Percentiles rank a stretch among this genome's conserved stretches.
These are phyloP conservation scores for Metopia argyrocephala DNA, from an alignment of 2,888 invertebrate genomes.

Conservation along the genomic window DNA sequence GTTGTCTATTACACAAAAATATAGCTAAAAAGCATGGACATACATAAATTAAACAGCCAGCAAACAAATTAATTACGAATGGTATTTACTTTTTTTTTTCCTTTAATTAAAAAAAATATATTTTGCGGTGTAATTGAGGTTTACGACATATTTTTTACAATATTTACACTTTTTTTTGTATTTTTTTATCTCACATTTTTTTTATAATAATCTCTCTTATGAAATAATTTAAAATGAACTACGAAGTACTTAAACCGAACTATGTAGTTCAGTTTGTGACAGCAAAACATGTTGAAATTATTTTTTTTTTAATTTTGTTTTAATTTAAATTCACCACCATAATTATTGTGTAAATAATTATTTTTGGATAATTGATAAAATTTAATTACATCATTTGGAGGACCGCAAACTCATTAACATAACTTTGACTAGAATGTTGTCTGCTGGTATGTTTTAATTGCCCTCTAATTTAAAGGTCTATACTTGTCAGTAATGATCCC, in stretches of 20 bases:
- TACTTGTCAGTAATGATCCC: neutral
- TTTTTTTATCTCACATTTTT: neutral
- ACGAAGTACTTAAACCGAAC: too few relatives aligned
- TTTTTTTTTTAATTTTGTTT: neutral
- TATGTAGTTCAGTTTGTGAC: too few relatives aligned
- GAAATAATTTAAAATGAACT: too few relatives aligned
- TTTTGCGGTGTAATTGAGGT: conserved; percentile 21
- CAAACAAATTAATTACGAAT: conserved; percentile 10
- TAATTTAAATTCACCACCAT: neutral
- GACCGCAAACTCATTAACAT: conserved; percentile 46
- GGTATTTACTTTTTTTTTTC: too few relatives aligned
- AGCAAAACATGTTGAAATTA: neutral
- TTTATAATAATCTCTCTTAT: neutral
- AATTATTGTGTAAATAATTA: conserved; percentile 34
- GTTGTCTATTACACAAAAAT: neutral
- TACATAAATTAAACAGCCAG: conserved; percentile 11
- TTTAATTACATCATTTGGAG: conserved; percentile 47
- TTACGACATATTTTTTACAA: neutral
- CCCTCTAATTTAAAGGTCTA: neutral
- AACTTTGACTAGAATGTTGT: neutral
- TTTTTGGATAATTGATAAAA: conserved; percentile 17
- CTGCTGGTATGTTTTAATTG: neutral
- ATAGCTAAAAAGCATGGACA: neutral
- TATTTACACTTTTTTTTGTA: neutral
- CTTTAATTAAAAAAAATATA: neutral